phyloP scores from a whole-genome alignment of 2,113 vertebrate species.

The Euleptes europaea region DNA sequence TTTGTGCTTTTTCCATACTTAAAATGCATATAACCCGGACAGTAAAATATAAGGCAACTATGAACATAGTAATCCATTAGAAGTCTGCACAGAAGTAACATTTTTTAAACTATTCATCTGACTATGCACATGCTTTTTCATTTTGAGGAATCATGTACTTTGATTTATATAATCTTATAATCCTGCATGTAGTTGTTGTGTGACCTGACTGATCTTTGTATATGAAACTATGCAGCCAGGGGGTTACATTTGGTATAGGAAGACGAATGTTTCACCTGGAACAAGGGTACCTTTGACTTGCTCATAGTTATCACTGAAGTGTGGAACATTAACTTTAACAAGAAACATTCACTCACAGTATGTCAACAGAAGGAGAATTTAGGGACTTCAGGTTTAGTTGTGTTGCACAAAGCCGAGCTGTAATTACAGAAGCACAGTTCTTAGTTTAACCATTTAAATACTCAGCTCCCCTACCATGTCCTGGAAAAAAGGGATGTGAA shows the following conservation, averaged over 20 bases:
- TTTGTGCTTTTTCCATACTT: conserved; percentile 15
- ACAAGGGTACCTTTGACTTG: conserved; percentile 29
- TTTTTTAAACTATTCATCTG: not conserved
- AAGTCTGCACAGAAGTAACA: not conserved
- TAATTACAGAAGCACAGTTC: not conserved
- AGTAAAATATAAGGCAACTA: not conserved
- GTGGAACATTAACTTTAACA: conserved; percentile 42
- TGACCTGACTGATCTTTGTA: conserved; percentile 38
- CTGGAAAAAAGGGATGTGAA: conserved; percentile 1
- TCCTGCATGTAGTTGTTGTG: conserved; percentile 9
- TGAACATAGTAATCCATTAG: conserved; percentile 5
- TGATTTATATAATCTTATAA: not conserved
- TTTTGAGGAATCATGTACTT: not conserved
- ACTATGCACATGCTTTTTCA: not conserved
- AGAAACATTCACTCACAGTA: conserved; percentile 29
- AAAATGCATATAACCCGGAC: conserved; percentile 8
- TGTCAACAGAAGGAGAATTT: conserved; percentile 30
- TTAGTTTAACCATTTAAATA: conserved; percentile 39
- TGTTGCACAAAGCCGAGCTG: conserved; percentile 9
- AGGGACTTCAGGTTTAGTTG: not conserved
- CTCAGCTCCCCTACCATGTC: not conserved
- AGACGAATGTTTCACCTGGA: conserved; percentile 22
- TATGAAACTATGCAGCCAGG: not conserved
- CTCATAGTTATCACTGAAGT: conserved; percentile 42
- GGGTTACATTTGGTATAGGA: conserved; percentile 25